phyloP scores from a whole-genome alignment of 2,888 invertebrate species.

The Philaethria dido region DNA sequence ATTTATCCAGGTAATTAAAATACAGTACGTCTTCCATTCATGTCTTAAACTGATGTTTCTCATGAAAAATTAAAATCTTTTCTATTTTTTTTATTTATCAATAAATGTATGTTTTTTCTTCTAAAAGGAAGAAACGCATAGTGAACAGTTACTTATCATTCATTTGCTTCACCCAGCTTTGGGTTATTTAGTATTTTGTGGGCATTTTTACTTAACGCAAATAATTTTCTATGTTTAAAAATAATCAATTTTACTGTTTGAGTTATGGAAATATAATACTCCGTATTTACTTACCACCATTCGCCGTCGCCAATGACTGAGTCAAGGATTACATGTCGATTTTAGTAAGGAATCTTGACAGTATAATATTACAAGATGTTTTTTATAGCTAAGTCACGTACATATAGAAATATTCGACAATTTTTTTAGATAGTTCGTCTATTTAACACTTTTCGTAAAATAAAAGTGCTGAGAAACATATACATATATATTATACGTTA shows the following conservation, averaged over 20 bases:
- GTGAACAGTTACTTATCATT: neutral
- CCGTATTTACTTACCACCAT: conserved; percentile 1
- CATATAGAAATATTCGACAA: neutral
- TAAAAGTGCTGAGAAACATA: no score
- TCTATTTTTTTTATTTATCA: no score
- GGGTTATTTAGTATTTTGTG: neutral
- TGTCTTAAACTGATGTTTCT: no score
- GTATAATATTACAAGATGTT: neutral
- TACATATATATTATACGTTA: no score
- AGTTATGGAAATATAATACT: conserved; percentile 3
- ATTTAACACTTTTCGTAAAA: no score
- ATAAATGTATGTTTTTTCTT: no score
- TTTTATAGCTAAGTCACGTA: neutral
- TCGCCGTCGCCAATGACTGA: conserved; percentile 4
- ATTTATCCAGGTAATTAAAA: conserved; percentile 89
- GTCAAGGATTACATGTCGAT: conserved; percentile 15
- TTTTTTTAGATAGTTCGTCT: no score
- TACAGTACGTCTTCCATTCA: no score
- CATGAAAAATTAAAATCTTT: no score
- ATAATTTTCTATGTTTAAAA: neutral
- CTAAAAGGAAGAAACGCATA: no score
- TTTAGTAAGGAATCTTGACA: conserved; percentile 10
- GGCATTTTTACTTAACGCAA: neutral
- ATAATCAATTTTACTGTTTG: neutral
- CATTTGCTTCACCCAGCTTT: no score